These are phyloP conservation scores for Vicugna pacos DNA, from an alignment of 2,113 vertebrate genomes.

Conservation along the genomic window DNA sequence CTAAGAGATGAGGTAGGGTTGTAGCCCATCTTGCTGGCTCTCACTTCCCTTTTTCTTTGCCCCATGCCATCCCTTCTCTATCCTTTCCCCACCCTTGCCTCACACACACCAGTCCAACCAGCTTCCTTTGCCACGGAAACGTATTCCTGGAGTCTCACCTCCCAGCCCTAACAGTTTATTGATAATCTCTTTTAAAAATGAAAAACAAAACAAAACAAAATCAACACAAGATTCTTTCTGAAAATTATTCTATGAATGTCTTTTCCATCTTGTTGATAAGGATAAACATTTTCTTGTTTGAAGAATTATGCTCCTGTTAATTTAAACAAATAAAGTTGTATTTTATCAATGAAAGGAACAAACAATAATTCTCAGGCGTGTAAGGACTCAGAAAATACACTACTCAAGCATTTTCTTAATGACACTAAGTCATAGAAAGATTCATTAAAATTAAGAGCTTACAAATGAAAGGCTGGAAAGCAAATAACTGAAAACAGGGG, in stretches of 20 bases:
- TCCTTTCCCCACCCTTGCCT: background rate
- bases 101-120: background rate
- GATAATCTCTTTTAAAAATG: background rate
- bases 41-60: background rate
- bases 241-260: background rate
- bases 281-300: background rate
- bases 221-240: background rate
- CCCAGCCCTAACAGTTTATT: background rate
- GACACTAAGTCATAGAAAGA: no score
- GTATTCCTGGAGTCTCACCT: background rate
- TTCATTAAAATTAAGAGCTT: no score
- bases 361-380: background rate
- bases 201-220: background rate
- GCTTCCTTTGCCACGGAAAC: background rate
- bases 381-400: background rate
- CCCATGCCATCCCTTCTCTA: background rate
- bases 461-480: background rate
- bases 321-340: background rate
- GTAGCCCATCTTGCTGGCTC: background rate
- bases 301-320: background rate
- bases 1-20: accelerated
- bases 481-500: background rate
- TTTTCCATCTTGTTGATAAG: background rate
- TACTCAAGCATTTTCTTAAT: background rate
- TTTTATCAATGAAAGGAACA: background rate